Evolutionary conservation across 2,113 vertebrate species (phyloP), one percentile per base, ranked within the genome.

Genomic region (Scomber scombrus): DNA sequence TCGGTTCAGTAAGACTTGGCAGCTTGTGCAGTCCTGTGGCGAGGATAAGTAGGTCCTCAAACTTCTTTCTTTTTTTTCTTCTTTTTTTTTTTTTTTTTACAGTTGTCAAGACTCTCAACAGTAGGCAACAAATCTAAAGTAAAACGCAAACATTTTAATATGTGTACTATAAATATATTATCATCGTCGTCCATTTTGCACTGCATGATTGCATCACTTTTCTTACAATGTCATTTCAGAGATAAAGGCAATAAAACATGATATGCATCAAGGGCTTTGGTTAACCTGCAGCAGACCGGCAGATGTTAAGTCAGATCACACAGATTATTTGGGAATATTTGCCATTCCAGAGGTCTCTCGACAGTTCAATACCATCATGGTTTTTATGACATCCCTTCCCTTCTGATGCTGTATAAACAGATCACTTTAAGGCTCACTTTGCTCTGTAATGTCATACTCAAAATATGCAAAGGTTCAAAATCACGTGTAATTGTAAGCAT

Each of bases 1-100:
- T 94, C 93, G 95, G 92, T 95, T 95, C 91, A 89, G 88, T 76
- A 90, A 89, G 54, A 82, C 82, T 88, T 83, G 72, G 80, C 89
- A 88, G 80, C 64, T 54, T 67, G 78, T 55, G 67, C 5, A 72
- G 75, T 70, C 76, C 73, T 80, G 76, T 26, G 75, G 62, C 68
- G 81, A 71, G 81, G 75, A 88, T 73, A 81, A 84, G 80, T 78
- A 65, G 58, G 34, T 71, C 29, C 57, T 85, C 29, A 71, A 75
- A 58, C 51, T 83, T 71, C 8, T 40, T 40, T 40, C 9, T 40
- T 40, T 2, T 0, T 40, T 34, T 34, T 61, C 64, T 63, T 7
- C 29, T 34, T 69, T 68, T 63, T 7, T 45, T 52, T 29, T 56
- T 77, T 79, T 70, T 54, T 77, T 65, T 12, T 3, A 10, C 43